A percentile compares a stretch with the other conserved stretches of the same genome.
Conservation (phyloP, 2,797 vertebrate genomes). For the Ptychadena robeensis region DNA sequence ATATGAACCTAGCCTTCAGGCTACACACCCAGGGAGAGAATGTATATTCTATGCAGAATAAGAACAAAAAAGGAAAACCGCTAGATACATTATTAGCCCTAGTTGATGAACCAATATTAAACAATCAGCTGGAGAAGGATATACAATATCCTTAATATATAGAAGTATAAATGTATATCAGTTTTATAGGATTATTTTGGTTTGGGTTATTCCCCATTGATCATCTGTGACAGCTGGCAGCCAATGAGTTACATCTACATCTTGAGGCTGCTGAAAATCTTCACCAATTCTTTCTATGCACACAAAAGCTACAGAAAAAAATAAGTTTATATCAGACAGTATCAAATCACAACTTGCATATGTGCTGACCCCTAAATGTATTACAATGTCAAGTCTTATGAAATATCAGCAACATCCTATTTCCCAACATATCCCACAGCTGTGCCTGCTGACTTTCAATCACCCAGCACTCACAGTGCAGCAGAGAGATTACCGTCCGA, state of each 20-base stretch:
- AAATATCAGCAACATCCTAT: constrained; percentile 53
- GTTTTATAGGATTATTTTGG: too few relatives aligned
- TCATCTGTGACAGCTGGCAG: background rate
- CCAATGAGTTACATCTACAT: background rate
- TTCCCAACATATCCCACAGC: constrained; percentile 56
- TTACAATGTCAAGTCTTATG: constrained; percentile 52
- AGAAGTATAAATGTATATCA: too few relatives aligned
- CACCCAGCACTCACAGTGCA: constrained; percentile 41
- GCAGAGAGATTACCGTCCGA: constrained; percentile 25
- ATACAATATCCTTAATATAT: too few relatives aligned
- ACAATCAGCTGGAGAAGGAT: too few relatives aligned
- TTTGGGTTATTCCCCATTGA: too few relatives aligned
- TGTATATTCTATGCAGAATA: too few relatives aligned
- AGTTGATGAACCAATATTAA: too few relatives aligned
- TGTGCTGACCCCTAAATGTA: constrained; percentile 47
- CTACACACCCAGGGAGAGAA: too few relatives aligned
- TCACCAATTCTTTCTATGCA: background rate
- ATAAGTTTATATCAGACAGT: constrained; percentile 27
- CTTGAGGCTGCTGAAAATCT: background rate
- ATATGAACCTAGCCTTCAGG: too few relatives aligned
- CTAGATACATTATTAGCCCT: too few relatives aligned
- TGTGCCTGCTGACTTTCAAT: constrained; percentile 56
- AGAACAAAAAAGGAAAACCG: too few relatives aligned
- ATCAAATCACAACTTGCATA: constrained; percentile 38
- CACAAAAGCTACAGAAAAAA: constrained; percentile 9